phyloP scores from a whole-genome alignment of 53 echinoderm and acorn worm genomes.

The Paracentrotus lividus region DNA sequence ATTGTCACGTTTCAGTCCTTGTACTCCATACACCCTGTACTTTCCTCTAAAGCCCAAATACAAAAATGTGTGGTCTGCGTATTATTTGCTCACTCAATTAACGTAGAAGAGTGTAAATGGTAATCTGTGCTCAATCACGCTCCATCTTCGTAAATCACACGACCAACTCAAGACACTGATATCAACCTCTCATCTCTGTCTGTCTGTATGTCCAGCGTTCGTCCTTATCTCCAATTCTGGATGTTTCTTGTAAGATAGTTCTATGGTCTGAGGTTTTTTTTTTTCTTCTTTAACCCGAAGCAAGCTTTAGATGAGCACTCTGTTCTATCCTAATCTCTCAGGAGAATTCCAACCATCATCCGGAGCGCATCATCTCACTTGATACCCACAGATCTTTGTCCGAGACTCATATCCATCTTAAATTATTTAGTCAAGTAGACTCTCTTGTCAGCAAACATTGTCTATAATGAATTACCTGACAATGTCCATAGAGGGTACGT shows the following conservation, averaged over 20 bases:
- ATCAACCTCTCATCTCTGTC: slow-evolving; percentile 19
- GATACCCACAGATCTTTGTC: neutral
- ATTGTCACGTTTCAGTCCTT: neutral
- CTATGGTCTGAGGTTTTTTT: too few species aligned
- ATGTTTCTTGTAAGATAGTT: neutral
- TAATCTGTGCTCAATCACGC: slow-evolving; percentile 45
- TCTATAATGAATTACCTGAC: slow-evolving; percentile 40
- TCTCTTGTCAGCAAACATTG: slow-evolving; percentile 6
- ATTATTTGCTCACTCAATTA: slow-evolving; percentile 55
- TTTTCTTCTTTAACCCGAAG: neutral
- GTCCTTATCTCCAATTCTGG: neutral
- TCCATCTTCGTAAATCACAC: slow-evolving; percentile 44
- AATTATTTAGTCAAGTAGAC: slow-evolving; percentile 54
- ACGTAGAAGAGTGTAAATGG: slow-evolving; percentile 19
- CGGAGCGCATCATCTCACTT: slow-evolving; percentile 22
- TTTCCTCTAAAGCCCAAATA: neutral
- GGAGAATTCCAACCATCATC: slow-evolving; percentile 8
- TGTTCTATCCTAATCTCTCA: neutral
- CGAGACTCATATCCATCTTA: neutral
- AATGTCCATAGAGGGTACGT: neutral
- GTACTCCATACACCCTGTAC: neutral
- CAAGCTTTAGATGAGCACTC: neutral
- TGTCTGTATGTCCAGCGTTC: neutral
- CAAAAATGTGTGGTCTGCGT: slow-evolving; percentile 35
- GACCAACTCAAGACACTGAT: neutral